Conservation (phyloP, 2,797 vertebrate genomes). For the Silurus aristotelis region DNA sequence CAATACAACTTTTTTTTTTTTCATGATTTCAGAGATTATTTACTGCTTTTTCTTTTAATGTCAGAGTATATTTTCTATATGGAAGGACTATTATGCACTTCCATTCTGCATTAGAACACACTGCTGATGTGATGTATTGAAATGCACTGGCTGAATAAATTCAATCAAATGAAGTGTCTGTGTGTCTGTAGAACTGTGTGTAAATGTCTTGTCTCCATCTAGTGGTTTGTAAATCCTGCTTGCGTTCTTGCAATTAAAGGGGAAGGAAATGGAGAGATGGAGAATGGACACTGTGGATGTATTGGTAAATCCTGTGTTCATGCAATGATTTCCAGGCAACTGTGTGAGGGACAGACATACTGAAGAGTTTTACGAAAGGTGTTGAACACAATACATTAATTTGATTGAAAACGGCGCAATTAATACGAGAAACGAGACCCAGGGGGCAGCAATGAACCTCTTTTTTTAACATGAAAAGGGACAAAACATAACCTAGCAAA, state of each 20-base stretch:
- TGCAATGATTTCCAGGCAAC: too few relatives aligned
- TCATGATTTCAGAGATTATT: not conserved
- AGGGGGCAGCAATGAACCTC: too few relatives aligned
- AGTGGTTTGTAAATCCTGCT: not conserved
- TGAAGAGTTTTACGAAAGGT: too few relatives aligned
- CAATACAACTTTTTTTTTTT: not conserved
- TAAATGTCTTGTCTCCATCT: not conserved
- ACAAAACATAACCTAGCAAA: not conserved
- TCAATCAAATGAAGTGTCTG: not conserved
- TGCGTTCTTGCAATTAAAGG: not conserved
- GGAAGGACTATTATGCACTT: conserved; percentile 30
- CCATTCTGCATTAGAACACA: conserved; percentile 6
- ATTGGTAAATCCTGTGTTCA: not conserved
- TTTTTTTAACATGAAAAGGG: too few relatives aligned
- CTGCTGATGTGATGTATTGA: conserved; percentile 11
- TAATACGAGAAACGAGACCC: too few relatives aligned
- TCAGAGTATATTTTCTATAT: conserved; percentile 7
- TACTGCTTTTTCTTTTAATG: not conserved
- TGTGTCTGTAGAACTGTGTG: not conserved
- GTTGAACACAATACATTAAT: too few relatives aligned
- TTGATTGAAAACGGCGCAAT: too few relatives aligned
- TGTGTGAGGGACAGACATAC: too few relatives aligned
- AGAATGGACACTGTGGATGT: not conserved
- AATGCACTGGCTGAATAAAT: conserved; percentile 25
- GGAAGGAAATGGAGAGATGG: not conserved